Evolutionary conservation across 2,113 vertebrate species (phyloP), one percentile per base, ranked within the genome.

Genomic region (Mormyrus iriodes): DNA sequence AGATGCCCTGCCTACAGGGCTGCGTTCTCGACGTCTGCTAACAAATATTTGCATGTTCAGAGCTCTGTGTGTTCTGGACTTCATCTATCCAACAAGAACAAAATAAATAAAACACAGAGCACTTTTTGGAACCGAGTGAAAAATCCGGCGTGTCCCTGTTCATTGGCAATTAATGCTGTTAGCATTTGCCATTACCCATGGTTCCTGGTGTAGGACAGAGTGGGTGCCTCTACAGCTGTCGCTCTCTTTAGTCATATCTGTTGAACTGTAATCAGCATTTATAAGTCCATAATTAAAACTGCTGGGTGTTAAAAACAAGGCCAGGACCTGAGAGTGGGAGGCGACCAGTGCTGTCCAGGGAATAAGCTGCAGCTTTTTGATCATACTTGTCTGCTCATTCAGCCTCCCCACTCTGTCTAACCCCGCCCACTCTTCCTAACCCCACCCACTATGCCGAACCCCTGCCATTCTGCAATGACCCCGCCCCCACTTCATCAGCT

Each of bases 41-140:
- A 73, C 65, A 73, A 73, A 73, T 73, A 73, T n/a, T 61, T 61
- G 55, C 55, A 61, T 61, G 55, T 61, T 61, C 55, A 61, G 55
- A 8, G 55, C 55, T 73, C 65, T 73, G 65, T 73, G 27, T 35
- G 65, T 73, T 13, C 27, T 31, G 65, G 27, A 39, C 69, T 76
- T 76, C 35, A 39, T 39, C 69, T 76, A 35, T 76, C 35, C 13
- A 39, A 13, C 35, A 39, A 44, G 82, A 65, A 85, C 88, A 90
- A 90, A 91, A 88, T 84, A 91, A 87, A 65, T 12, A 12, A 65
- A 27, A 42, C 73, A 19, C 13, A 4, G 35, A 76, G 35, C 27
- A 39, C 35, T 76, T 76, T 89, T 88, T 85, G 39, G 58, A 88
- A 83, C 89, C 6, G 31, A 76, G 31, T 76, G 69, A 35, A 76